A percentile compares a stretch with the other conserved stretches of the same genome.
Conservation (phyloP, 2,113 vertebrate species). For the Limnothrissa miodon region DNA sequence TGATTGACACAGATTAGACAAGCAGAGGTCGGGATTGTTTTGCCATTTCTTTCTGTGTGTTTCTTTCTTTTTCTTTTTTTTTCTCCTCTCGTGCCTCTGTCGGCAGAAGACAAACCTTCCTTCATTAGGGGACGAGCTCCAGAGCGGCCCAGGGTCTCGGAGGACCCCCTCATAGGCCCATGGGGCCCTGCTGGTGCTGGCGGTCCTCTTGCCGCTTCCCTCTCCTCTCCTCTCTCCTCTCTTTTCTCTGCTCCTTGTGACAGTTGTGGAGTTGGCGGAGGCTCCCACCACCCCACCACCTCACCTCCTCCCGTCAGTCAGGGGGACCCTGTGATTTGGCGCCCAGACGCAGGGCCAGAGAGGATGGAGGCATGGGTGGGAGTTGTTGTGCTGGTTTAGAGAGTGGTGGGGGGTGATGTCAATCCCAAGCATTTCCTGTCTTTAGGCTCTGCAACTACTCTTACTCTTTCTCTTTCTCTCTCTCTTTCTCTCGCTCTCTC, state of each 20-base stretch:
- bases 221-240: not conserved
- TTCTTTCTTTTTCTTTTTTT: not conserved
- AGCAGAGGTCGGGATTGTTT: slow-evolving; percentile 71
- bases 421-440: slow-evolving; percentile 72
- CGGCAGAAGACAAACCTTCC: slow-evolving; percentile 59
- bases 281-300: not conserved
- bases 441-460: slow-evolving; percentile 51
- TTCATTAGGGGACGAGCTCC: slow-evolving; percentile 67
- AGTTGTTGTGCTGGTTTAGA: no score
- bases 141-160: slow-evolving; percentile 54
- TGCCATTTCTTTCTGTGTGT: slow-evolving; percentile 36
- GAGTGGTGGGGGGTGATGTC: slow-evolving; percentile 62
- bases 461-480: no score
- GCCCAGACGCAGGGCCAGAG: not conserved
- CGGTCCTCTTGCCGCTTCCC: slow-evolving; percentile 54
- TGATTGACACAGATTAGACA: slow-evolving; percentile 77
- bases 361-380: not conserved
- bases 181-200: slow-evolving; percentile 61
- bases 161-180: slow-evolving; percentile 68
- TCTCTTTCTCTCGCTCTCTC: no score
- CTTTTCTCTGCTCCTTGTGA: not conserved
- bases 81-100: not conserved
- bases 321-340: not conserved
- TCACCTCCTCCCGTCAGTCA: not conserved
- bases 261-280: not conserved